phyloP scores from a whole-genome alignment of 2,888 invertebrate species.

The Bimastos eiseni region DNA sequence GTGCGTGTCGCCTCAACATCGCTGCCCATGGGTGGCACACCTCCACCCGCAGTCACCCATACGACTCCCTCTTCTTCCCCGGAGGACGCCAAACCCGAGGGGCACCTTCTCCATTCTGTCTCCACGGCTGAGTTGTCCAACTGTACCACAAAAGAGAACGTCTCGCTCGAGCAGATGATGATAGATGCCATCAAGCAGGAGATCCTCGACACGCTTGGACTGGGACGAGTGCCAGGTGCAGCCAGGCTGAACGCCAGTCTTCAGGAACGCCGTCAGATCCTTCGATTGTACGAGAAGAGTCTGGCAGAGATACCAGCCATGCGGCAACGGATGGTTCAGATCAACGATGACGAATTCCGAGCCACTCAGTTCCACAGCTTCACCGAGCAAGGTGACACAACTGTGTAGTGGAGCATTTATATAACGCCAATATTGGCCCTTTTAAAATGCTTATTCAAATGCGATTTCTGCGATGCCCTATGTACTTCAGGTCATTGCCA shows the following conservation, averaged over 20 bases:
- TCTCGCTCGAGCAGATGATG: constrained; percentile 7
- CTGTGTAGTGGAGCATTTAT: not conserved
- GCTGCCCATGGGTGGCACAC: not conserved
- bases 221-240: constrained; percentile 65
- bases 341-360: constrained; percentile 36
- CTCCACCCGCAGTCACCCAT: not conserved
- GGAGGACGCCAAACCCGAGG: not conserved
- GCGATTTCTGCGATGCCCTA: no score
- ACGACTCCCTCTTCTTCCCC: not conserved
- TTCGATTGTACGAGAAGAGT: constrained; percentile 42
- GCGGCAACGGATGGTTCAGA: constrained; percentile 28
- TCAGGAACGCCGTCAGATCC: constrained; percentile 36
- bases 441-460: no score
- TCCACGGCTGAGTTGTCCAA: not conserved
- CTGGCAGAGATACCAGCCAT: constrained; percentile 33
- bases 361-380: constrained; percentile 43
- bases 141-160: not conserved
- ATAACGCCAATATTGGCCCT: no score
- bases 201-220: constrained; percentile 66
- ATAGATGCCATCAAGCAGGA: constrained; percentile 39
- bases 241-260: constrained; percentile 38
- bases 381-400: constrained; percentile 38
- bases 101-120: not conserved
- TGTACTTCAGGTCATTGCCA: no score
- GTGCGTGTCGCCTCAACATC: not conserved